Evolutionary conservation across 1,140 invertebrate genomes (phyloP).

Genomic region (Ruditapes philippinarum): DNA sequence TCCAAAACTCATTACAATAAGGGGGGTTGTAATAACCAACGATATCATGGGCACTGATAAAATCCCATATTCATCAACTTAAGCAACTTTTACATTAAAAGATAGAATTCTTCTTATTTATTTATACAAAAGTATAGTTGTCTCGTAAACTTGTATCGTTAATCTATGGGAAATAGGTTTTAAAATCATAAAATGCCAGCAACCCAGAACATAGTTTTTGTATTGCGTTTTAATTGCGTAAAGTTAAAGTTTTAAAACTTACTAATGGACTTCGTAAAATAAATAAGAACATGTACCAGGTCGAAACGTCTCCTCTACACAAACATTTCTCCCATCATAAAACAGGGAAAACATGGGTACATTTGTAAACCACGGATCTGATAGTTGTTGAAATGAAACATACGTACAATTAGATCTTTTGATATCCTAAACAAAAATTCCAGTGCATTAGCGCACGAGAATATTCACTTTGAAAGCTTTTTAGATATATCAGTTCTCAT

Average conservation of each 20-base stretch:
- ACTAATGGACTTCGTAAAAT: background rate
- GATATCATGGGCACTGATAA: too few species aligned
- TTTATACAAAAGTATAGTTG: too few species aligned
- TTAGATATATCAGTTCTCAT: conserved; percentile 15
- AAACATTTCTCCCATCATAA: background rate
- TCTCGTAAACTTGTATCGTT: too few species aligned
- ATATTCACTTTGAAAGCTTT: conserved; percentile 17
- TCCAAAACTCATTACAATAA: too few species aligned
- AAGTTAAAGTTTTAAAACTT: background rate
- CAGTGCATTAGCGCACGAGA: conserved; percentile 8
- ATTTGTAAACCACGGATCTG: background rate
- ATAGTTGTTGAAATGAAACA: conserved; percentile 17
- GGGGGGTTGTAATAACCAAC: too few species aligned
- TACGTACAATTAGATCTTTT: conserved; percentile 34
- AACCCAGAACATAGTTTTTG: too few species aligned
- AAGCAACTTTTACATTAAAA: too few species aligned
- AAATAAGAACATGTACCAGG: background rate
- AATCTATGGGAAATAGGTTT: too few species aligned
- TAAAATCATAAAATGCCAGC: too few species aligned
- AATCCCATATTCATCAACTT: too few species aligned
- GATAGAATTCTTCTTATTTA: too few species aligned
- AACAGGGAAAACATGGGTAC: background rate
- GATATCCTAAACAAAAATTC: conserved; percentile 21
- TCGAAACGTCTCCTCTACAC: background rate
- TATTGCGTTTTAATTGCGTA: too few species aligned